These are phyloP conservation scores for Alligator sinensis DNA, from an alignment of 2,113 vertebrate species.

Conservation along the genomic window DNA sequence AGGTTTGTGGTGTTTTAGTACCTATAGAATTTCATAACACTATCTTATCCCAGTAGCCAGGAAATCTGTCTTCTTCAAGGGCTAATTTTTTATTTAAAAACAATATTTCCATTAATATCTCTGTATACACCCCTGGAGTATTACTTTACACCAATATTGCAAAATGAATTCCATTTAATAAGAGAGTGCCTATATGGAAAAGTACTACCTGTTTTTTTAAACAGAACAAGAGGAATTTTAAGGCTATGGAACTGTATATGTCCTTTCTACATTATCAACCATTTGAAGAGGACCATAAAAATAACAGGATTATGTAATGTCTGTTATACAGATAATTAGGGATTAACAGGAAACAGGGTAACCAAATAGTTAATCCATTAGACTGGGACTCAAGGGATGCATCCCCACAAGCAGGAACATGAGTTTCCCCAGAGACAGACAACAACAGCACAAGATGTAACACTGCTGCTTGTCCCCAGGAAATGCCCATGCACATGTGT, in stretches of 20 bases:
- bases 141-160: background rate
- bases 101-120: background rate
- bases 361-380: background rate
- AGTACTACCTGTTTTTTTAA: background rate
- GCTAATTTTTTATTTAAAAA: background rate
- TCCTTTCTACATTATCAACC: background rate
- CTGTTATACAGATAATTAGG: too few species aligned
- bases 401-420: too few species aligned
- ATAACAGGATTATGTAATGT: background rate
- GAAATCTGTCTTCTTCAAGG: background rate
- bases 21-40: background rate
- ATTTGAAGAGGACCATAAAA: background rate
- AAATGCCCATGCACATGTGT: too few species aligned
- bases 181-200: background rate
- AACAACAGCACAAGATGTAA: too few species aligned
- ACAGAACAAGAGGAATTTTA: background rate
- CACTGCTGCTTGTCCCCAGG: too few species aligned
- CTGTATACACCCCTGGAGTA: background rate
- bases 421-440: too few species aligned
- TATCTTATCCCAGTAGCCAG: background rate
- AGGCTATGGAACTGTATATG: background rate
- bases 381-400: background rate
- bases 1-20: background rate
- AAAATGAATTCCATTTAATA: background rate
- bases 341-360: background rate